Conservation (phyloP, 2,888 invertebrate genomes). For the Aromia moschata region DNA sequence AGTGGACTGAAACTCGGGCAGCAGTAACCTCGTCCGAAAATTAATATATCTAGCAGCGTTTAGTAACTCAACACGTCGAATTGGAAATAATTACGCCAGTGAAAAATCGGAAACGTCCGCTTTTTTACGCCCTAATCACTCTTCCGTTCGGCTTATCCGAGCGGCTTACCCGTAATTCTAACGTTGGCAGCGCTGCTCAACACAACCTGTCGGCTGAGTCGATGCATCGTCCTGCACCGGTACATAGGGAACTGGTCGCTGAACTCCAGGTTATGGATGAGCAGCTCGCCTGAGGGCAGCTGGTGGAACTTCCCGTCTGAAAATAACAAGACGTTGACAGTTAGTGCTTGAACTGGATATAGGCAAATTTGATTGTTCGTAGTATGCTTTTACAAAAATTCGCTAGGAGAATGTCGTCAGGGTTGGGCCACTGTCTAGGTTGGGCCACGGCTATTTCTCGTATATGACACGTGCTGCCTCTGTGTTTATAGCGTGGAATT, state of each 20-base stretch:
- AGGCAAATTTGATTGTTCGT: no score
- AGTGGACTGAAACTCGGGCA: no score
- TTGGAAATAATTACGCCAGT: neutral
- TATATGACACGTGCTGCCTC: no score
- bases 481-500: no score
- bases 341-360: no score
- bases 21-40: no score
- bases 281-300: slow-evolving; percentile 76
- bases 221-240: slow-evolving; percentile 78
- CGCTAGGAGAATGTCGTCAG: no score
- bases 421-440: no score
- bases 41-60: no score
- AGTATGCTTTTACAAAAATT: no score
- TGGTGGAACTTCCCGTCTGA: slow-evolving; percentile 80
- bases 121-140: neutral
- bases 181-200: slow-evolving; percentile 75
- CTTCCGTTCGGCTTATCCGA: neutral
- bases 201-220: slow-evolving; percentile 76
- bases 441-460: no score
- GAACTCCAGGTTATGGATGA: slow-evolving; percentile 78
- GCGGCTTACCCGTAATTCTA: slow-evolving; percentile 71
- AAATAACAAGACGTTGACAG: slow-evolving; percentile 48
- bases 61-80: no score
- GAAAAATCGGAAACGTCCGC: neutral
- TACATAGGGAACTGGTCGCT: slow-evolving; percentile 78